A percentile compares a stretch with the other conserved stretches of the same genome.
Conservation (phyloP, 2,797 vertebrate species). For the Masticophis lateralis region DNA sequence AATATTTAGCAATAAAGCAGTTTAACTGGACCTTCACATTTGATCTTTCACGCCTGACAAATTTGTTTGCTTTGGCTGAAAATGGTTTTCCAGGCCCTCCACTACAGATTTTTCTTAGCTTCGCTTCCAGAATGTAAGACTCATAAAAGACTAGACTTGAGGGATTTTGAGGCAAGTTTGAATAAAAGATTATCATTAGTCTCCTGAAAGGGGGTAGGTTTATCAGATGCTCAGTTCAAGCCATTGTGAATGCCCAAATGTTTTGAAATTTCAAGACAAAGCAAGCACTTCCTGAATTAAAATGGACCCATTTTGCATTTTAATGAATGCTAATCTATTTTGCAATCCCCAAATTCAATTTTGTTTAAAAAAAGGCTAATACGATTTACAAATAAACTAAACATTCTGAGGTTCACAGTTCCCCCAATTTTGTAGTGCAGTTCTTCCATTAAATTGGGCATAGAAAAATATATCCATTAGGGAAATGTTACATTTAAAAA, state of each 20-base stretch:
- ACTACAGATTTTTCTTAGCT: neutral
- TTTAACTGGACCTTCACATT: neutral
- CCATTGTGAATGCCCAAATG: neutral
- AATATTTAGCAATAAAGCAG: neutral
- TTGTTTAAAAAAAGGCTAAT: neutral
- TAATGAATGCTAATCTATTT: neutral
- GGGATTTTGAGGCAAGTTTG: neutral
- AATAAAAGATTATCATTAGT: neutral
- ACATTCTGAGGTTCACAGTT: neutral
- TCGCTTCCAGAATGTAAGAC: neutral
- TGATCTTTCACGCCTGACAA: neutral
- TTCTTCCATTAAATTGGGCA: neutral
- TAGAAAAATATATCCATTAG: neutral
- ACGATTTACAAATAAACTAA: neutral
- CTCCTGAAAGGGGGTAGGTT: neutral
- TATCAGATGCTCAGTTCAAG: neutral
- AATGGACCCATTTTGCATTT: neutral
- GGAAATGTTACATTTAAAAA: neutral
- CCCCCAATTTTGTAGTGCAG: neutral
- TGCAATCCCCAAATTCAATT: neutral
- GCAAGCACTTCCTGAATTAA: neutral
- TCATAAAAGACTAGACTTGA: neutral
- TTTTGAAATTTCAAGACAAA: neutral
- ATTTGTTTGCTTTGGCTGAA: neutral
- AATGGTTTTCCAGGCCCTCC: neutral